phyloP scores from a whole-genome alignment of 2,797 vertebrate genomes.

The Siniperca obscura region DNA sequence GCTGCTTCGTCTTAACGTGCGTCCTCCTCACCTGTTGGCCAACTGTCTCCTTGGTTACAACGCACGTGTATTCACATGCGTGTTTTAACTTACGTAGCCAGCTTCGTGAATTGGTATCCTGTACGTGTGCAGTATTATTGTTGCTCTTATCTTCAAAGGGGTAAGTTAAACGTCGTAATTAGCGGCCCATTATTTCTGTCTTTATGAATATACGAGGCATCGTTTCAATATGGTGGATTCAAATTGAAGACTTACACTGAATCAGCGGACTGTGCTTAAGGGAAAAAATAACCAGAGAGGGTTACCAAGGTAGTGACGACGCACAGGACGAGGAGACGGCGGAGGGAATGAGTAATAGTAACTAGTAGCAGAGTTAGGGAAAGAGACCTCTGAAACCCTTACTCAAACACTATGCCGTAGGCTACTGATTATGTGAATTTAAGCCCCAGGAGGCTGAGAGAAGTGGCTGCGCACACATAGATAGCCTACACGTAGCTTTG shows the following conservation, averaged over 20 bases:
- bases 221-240: background rate
- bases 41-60: conserved; percentile 50
- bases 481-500: background rate
- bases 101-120: conserved; percentile 40
- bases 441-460: background rate
- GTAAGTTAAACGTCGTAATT: background rate
- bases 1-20: too few relatives aligned
- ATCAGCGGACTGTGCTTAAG: background rate
- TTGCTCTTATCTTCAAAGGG: conserved; percentile 9
- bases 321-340: conserved; percentile 35
- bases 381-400: background rate
- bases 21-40: background rate
- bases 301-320: conserved; percentile 61
- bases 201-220: background rate
- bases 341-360: background rate
- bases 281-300: background rate
- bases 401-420: too few relatives aligned
- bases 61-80: conserved; percentile 20
- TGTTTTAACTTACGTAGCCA: conserved; percentile 14
- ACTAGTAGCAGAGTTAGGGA: background rate
- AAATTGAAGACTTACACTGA: background rate
- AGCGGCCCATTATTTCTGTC: too few relatives aligned
- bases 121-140: background rate
- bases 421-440: background rate
- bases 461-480: background rate